Evolutionary conservation across 2,888 invertebrate species (phyloP).

Genomic region (Drosophila imparisetae): DNA sequence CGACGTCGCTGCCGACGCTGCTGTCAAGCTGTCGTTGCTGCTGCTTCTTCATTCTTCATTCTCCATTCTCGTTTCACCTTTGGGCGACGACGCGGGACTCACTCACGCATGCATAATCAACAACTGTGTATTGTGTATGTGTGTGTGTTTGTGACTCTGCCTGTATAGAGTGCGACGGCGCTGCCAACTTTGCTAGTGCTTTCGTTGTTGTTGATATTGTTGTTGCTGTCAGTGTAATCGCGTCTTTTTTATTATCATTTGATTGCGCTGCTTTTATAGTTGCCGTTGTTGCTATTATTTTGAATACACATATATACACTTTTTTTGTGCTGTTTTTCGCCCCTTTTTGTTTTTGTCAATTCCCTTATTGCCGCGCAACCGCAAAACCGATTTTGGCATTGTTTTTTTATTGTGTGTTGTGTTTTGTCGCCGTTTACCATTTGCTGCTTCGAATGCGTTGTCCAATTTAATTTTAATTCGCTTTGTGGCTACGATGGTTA

Average conservation of each 20-base stretch:
- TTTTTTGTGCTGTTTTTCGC: conserved; percentile 43
- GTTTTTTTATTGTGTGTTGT: conserved; percentile 26
- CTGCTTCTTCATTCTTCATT: conserved; percentile 32
- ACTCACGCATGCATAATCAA: conserved; percentile 77
- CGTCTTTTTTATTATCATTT: conserved; percentile 79
- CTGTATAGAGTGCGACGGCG: conserved; percentile 25
- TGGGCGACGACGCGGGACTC: conserved; percentile 56
- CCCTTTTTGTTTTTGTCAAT: conserved; percentile 66
- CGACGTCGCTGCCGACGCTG: conserved; percentile 17
- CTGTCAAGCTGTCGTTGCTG: conserved; percentile 10
- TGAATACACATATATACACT: conserved; percentile 10
- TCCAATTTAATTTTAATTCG: conserved; percentile 47
- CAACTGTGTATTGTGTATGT: conserved; percentile 39
- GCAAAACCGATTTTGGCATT: conserved; percentile 36
- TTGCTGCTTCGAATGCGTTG: conserved; percentile 19
- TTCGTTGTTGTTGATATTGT: conserved; percentile 7
- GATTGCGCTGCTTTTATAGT: conserved; percentile 76
- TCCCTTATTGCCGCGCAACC: conserved; percentile 50
- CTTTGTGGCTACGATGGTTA: conserved; percentile 32
- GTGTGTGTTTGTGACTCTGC: conserved; percentile 14
- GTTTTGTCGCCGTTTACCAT: conserved; percentile 11
- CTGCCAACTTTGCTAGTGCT: conserved; percentile 24
- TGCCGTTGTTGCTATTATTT: conserved; percentile 49
- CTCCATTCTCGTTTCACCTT: conserved; percentile 70
- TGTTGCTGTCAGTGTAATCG: conserved; percentile 56